phyloP scores from a whole-genome alignment of 2,888 invertebrate genomes.

The Tiliacea citrago region DNA sequence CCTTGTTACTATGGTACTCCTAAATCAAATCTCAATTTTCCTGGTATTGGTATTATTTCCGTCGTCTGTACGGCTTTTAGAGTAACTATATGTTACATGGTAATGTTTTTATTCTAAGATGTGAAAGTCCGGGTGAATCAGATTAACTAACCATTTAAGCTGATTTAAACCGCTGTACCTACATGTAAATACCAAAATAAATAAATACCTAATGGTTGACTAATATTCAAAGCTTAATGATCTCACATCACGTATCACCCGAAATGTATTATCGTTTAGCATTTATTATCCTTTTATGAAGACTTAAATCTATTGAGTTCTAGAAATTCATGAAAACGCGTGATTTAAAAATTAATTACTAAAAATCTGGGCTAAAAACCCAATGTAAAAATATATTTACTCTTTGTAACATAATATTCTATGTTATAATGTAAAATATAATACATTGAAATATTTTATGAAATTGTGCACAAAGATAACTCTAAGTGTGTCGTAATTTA shows the following conservation, averaged over 20 bases:
- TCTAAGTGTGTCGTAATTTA: slow-evolving; percentile 34
- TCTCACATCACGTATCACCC: slow-evolving; percentile 15
- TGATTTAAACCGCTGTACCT: not conserved
- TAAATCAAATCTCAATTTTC: slow-evolving; percentile 40
- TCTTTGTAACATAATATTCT: slow-evolving; percentile 5
- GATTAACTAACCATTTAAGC: not conserved
- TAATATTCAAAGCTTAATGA: not conserved
- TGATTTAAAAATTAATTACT: slow-evolving; percentile 7
- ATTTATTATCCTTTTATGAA: slow-evolving; percentile 3
- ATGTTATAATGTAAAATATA: slow-evolving; percentile 15
- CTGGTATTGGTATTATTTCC: slow-evolving; percentile 3
- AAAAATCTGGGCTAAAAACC: not conserved
- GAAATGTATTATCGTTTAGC: slow-evolving; percentile 8
- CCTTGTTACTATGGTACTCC: slow-evolving; percentile 19
- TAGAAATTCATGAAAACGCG: slow-evolving; percentile 34
- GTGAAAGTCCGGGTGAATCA: not conserved
- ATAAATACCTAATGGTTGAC: not conserved
- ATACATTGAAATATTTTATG: slow-evolving; percentile 3
- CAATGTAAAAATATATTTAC: not conserved
- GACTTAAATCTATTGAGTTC: slow-evolving; percentile 18
- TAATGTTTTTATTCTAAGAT: not conserved
- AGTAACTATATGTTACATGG: too few relatives aligned
- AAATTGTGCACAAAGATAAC: slow-evolving; percentile 20
- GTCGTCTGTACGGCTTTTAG: not conserved
- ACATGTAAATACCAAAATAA: not conserved